These are phyloP conservation scores for Habrosyne pyritoides DNA, from an alignment of 2,888 invertebrate species.

Conservation along the genomic window DNA sequence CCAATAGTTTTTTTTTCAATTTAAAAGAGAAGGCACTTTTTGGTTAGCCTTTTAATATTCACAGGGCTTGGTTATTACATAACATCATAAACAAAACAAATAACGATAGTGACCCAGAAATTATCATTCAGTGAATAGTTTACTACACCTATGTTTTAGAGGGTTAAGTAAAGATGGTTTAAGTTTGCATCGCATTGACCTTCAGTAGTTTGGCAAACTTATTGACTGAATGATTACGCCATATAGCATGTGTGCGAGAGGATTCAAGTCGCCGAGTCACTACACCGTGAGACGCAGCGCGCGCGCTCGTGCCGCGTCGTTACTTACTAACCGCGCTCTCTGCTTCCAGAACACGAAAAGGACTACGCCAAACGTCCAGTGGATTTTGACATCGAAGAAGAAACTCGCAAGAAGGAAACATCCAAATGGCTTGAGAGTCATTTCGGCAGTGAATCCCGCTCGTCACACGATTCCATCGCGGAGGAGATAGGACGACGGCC, in stretches of 20 bases:
- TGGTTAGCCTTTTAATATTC: background rate
- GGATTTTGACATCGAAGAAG: constrained; percentile 94
- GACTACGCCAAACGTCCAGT: constrained; percentile 92
- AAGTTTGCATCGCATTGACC: constrained; percentile 74
- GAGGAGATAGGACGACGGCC: constrained; percentile 85
- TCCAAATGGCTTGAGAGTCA: constrained; percentile 96
- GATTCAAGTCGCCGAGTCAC: constrained; percentile 55
- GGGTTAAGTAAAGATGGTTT: constrained; percentile 70
- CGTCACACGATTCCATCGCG: constrained; percentile 88
- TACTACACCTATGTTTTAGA: constrained; percentile 54
- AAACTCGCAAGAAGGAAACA: constrained; percentile 94
- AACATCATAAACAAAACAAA: constrained; percentile 46
- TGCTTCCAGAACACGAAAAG: constrained; percentile 87
- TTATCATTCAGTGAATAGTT: constrained; percentile 67
- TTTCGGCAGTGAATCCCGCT: constrained; percentile 93
- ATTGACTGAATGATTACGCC: constrained; percentile 76
- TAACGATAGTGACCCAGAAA: constrained; percentile 66
- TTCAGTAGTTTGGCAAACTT: constrained; percentile 79
- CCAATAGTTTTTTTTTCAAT: background rate
- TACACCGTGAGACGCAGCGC: constrained; percentile 53
- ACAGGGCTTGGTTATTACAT: constrained; percentile 35
- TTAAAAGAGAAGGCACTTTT: background rate
- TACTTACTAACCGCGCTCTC: constrained; percentile 38
- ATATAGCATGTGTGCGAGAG: constrained; percentile 57
- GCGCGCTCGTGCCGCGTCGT: constrained; percentile 58